These are phyloP conservation scores for Celastrina argiolus DNA, from an alignment of 2,888 invertebrate genomes.

Conservation along the genomic window DNA sequence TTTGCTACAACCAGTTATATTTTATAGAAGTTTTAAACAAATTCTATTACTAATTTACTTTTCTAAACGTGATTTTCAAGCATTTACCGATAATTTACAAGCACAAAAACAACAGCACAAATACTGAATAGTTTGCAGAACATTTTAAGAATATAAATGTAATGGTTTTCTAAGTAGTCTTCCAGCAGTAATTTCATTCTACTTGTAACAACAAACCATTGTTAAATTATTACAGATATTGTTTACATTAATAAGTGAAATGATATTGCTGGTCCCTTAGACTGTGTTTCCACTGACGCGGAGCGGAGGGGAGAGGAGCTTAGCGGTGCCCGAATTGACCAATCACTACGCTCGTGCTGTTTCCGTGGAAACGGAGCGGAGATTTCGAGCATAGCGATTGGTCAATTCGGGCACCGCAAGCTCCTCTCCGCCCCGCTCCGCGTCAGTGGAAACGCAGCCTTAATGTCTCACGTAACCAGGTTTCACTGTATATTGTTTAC, in stretches of 20 bases:
- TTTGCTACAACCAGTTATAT: neutral
- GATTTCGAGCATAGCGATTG: too few relatives aligned
- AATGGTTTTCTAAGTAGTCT: neutral
- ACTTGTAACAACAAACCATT: neutral
- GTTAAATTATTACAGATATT: conserved; percentile 10
- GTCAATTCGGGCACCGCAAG: too few relatives aligned
- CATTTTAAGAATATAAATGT: neutral
- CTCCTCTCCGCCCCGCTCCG: too few relatives aligned
- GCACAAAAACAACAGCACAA: neutral
- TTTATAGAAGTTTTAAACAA: neutral
- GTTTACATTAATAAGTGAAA: neutral
- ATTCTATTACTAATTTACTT: neutral
- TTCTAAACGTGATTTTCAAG: neutral
- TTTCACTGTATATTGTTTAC: neutral
- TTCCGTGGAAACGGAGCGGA: too few relatives aligned
- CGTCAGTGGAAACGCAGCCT: too few relatives aligned
- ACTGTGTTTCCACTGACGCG: too few relatives aligned
- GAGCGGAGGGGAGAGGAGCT: too few relatives aligned
- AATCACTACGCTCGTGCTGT: too few relatives aligned
- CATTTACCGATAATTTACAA: neutral
- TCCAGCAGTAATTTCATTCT: neutral
- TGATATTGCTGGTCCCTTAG: too few relatives aligned
- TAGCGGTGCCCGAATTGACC: too few relatives aligned
- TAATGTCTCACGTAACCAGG: too few relatives aligned
- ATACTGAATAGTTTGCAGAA: neutral